These are phyloP conservation scores for Acleris literana DNA, from an alignment of 2,888 invertebrate genomes.

Conservation along the genomic window DNA sequence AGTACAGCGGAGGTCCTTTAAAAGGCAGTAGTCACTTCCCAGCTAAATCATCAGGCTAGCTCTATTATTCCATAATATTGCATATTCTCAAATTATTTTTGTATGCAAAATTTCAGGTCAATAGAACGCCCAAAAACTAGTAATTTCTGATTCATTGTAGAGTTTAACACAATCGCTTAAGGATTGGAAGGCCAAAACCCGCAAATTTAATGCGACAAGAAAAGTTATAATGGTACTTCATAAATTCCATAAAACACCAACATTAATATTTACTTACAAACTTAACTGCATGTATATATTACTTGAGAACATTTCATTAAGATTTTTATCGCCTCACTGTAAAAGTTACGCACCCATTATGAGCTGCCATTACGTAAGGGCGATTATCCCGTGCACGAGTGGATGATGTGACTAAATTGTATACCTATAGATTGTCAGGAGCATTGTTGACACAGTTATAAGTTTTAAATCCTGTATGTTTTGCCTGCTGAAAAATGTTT, in stretches of 20 bases:
- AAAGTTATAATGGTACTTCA: background rate
- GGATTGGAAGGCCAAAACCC: too few species aligned
- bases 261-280: background rate
- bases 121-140: too few species aligned
- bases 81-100: too few species aligned
- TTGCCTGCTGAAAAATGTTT: background rate
- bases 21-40: too few species aligned
- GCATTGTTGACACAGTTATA: conserved; percentile 25
- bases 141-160: too few species aligned
- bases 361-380: conserved; percentile 25
- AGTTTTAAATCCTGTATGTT: conserved; percentile 17
- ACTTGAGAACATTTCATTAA: conserved; percentile 20
- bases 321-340: conserved; percentile 28
- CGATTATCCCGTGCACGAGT: conserved; percentile 32
- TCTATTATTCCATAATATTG: too few species aligned
- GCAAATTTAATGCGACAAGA: background rate
- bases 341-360: conserved; percentile 30
- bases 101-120: too few species aligned
- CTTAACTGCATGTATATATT: conserved; percentile 1
- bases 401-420: conserved; percentile 15
- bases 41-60: too few species aligned
- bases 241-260: conserved; percentile 3
- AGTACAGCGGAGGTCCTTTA: too few species aligned
- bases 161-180: too few species aligned
- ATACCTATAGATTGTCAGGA: conserved; percentile 11